phyloP scores from a whole-genome alignment of 2,113 vertebrate genomes.

The Felis catus region F.catus_Fca126_mat1.0 CM031415.1:69694501-69695000 shows the following conservation, averaged over 20 bases:
- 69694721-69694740: background rate
- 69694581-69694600: rapidly evolving
- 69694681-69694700: background rate
- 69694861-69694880: background rate
- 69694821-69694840: background rate
- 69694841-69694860: background rate
- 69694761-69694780: background rate
- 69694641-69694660: background rate
- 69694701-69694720: background rate
- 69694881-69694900: background rate
- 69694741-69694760: background rate
- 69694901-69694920: too few species aligned
- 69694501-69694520: background rate
- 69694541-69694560: background rate
- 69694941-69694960: too few species aligned
- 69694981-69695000: too few species aligned
- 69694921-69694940: too few species aligned
- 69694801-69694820: background rate
- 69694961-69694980: too few species aligned
- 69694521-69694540: background rate
- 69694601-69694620: background rate
- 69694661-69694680: background rate
- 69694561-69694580: background rate
- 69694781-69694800: background rate
- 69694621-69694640: background rate